These are phyloP conservation scores for Heteractis magnifica DNA, from an alignment of 92 coral and sea anemone genomes.

Conservation along the genomic window DNA sequence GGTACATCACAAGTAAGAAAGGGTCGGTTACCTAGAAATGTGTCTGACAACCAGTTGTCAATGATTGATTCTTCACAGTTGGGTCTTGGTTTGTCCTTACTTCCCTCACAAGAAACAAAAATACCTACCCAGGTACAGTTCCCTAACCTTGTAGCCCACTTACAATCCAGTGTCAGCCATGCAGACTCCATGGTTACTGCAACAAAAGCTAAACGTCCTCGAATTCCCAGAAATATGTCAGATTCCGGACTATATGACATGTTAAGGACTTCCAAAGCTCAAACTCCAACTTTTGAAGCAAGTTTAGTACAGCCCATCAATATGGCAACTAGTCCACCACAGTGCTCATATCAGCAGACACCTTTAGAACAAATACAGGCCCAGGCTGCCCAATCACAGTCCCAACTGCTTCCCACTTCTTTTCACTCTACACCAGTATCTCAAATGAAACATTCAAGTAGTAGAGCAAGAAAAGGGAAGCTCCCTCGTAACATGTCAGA, in stretches of 20 bases:
- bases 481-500: conserved; percentile 94
- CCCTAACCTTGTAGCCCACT: conserved; percentile 93
- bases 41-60: conserved; percentile 90
- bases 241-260: conserved; percentile 81
- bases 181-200: conserved; percentile 59
- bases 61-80: conserved; percentile 74
- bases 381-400: conserved; percentile 27
- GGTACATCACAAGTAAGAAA: conserved; percentile 44
- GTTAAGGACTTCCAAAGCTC: conserved; percentile 32
- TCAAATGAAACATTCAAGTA: conserved; percentile 22
- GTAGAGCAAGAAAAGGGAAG: conserved; percentile 60
- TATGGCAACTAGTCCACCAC: background rate
- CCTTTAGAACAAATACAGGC: conserved; percentile 37
- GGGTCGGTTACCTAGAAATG: conserved; percentile 81
- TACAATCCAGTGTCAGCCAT: conserved; percentile 66
- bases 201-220: conserved; percentile 75
- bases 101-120: conserved; percentile 64
- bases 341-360: conserved; percentile 24
- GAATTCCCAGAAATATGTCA: conserved; percentile 93
- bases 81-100: conserved; percentile 43
- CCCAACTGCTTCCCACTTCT: background rate
- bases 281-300: background rate
- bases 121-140: conserved; percentile 94
- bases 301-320: conserved; percentile 26
- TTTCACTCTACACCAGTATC: background rate